Percentiles rank a stretch among this genome's conserved stretches.
These are phyloP conservation scores for Ctenomys sociabilis DNA, from an alignment of 2,113 vertebrate species.

Conservation along the genomic window DNA sequence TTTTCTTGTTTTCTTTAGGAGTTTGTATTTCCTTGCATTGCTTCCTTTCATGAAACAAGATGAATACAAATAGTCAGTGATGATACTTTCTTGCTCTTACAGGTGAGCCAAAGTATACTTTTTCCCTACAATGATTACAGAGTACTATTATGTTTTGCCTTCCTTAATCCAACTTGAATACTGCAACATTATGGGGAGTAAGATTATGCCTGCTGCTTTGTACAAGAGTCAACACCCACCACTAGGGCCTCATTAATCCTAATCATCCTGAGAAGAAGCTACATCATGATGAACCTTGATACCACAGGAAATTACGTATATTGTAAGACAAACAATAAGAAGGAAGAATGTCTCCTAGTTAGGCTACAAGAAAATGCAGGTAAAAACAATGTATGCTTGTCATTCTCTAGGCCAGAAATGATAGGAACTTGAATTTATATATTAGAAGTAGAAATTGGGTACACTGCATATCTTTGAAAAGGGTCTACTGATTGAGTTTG, in stretches of 20 bases:
- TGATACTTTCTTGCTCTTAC: not conserved
- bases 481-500: slow-evolving; percentile 43
- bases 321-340: not conserved
- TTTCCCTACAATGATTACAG: not conserved
- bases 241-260: not conserved
- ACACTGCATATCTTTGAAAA: slow-evolving; percentile 36
- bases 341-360: not conserved
- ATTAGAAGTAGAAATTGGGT: not conserved
- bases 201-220: not conserved
- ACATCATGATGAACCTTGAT: no score
- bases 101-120: not conserved
- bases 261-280: not conserved
- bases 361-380: not conserved
- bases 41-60: not conserved
- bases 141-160: not conserved
- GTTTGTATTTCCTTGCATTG: not conserved
- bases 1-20: not conserved
- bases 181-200: not conserved
- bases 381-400: not conserved
- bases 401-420: not conserved
- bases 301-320: not conserved
- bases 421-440: slow-evolving; percentile 44
- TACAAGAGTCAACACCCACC: not conserved
- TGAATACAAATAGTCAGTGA: not conserved
- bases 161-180: not conserved